Conservation (phyloP, 2,113 vertebrate species). For the Platichthys flesus region DNA sequence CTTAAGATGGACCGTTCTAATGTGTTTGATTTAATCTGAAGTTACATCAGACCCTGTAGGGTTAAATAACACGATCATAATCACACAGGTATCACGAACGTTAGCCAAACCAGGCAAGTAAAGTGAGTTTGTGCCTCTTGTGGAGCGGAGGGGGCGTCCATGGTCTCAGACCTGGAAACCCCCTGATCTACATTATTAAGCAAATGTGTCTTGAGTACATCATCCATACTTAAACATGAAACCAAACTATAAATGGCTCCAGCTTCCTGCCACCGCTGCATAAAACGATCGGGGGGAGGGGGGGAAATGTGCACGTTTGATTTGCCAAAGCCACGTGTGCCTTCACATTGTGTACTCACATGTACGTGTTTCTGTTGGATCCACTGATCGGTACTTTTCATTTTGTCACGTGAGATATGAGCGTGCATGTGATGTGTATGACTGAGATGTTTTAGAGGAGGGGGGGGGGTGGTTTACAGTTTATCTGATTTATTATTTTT, state of each 20-base stretch:
- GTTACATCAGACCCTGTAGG: neutral
- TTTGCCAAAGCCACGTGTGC: slow-evolving; percentile 63
- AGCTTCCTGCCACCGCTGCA: slow-evolving; percentile 2
- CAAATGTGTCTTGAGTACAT: neutral
- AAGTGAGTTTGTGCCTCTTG: neutral
- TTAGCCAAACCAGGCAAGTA: neutral
- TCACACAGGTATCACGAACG: neutral
- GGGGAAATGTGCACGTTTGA: slow-evolving; percentile 13
- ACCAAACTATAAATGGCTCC: slow-evolving; percentile 6
- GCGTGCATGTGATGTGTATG: slow-evolving; percentile 4
- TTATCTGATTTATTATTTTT: slow-evolving; percentile 26
- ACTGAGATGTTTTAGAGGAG: slow-evolving; percentile 33
- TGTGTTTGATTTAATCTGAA: neutral
- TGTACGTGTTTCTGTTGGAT: slow-evolving; percentile 37
- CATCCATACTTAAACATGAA: neutral
- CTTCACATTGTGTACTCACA: slow-evolving; percentile 34
- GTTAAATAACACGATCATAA: neutral
- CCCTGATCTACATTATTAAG: neutral
- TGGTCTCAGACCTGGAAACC: neutral
- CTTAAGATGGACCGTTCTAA: neutral
- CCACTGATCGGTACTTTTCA: slow-evolving; percentile 64
- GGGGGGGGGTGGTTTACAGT: slow-evolving; percentile 43
- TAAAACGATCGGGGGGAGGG: slow-evolving; percentile 3
- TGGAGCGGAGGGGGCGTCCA: neutral
- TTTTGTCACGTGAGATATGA: slow-evolving; percentile 20